Conservation (phyloP, 2,797 vertebrate genomes). For the Chrosomus eos region DNA sequence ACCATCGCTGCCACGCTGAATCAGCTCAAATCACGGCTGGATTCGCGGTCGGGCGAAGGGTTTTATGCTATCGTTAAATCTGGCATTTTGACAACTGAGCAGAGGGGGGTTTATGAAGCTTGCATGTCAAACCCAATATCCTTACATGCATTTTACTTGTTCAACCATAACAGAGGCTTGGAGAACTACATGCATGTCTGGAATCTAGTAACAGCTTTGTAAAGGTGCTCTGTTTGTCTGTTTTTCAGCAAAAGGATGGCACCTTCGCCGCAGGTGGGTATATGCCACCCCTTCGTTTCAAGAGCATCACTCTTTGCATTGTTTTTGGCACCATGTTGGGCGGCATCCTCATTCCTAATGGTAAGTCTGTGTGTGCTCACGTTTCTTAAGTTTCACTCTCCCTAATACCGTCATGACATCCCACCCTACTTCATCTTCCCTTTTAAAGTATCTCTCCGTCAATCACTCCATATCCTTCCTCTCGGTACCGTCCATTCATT, state of each 20-base stretch:
- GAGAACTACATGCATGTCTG: not conserved
- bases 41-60: conserved; percentile 26
- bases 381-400: conserved; percentile 32
- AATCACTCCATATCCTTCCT: conserved; percentile 35
- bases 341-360: conserved; percentile 96
- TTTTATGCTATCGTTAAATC: conserved; percentile 49
- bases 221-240: conserved; percentile 18
- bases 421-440: conserved; percentile 57
- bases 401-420: conserved; percentile 32
- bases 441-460: conserved; percentile 61
- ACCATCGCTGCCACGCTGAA: conserved; percentile 44
- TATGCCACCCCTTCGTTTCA: conserved; percentile 97
- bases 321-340: conserved; percentile 98
- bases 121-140: conserved; percentile 31
- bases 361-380: conserved; percentile 72
- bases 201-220: conserved; percentile 12
- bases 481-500: conserved; percentile 53
- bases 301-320: conserved; percentile 90
- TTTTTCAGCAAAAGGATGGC: conserved; percentile 92
- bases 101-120: conserved; percentile 44
- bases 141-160: conserved; percentile 32
- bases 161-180: conserved; percentile 14
- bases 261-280: conserved; percentile 96
- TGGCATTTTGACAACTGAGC: conserved; percentile 49
- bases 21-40: conserved; percentile 44